Evolutionary conservation across 2,888 invertebrate genomes (phyloP), one percentile per base, ranked within the genome.

Genomic region (Coremacera marginata): DNA sequence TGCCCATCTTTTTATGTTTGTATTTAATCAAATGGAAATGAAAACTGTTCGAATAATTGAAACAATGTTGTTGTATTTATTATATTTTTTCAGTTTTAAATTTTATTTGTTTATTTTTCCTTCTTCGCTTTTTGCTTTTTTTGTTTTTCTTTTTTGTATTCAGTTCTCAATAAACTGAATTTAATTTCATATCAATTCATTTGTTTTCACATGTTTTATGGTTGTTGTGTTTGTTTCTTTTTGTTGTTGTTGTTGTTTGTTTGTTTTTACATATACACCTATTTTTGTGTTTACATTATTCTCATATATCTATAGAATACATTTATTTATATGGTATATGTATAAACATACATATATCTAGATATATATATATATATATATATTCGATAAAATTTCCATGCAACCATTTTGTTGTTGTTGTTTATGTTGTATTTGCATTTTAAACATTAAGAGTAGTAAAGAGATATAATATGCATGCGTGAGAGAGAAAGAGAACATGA

Each of bases 11-110:
- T 80, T 83, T 82, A 86, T 86, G 86, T 87, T 87, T 87, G 84
- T 84, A 84, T 87, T 87, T 85, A 85, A 87, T 87, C 87, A 87
- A 87, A 84, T 84, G 86, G 84, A 87, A 87, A 86, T 87, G 37
- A 70, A 65, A 55, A 44, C 22, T 62, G 34, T 8, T 44, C 11
- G 11, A 73, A 63, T 73, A 67, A 74, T 74, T 74, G 55, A 74
- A 74, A 74, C 65, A 74, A 74, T 67, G 37, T 49, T 27, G 65
- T 74, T 72, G 16, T 57, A 70, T 57, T 70, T 70, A n/a, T 74
- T 19, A 31, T 34, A 1, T 52, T 19, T 65, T 52, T 65, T 51
- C 25, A 22, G 51, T 63, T 49, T 49, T 34, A 34, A 65, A 19
- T 37, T 60, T 71, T 57, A 16, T n/a, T 60, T 22, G n/a, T 34